A percentile compares a stretch with the other conserved stretches of the same genome.
Conservation (phyloP, 2,113 vertebrate genomes). For the Parus major region DNA sequence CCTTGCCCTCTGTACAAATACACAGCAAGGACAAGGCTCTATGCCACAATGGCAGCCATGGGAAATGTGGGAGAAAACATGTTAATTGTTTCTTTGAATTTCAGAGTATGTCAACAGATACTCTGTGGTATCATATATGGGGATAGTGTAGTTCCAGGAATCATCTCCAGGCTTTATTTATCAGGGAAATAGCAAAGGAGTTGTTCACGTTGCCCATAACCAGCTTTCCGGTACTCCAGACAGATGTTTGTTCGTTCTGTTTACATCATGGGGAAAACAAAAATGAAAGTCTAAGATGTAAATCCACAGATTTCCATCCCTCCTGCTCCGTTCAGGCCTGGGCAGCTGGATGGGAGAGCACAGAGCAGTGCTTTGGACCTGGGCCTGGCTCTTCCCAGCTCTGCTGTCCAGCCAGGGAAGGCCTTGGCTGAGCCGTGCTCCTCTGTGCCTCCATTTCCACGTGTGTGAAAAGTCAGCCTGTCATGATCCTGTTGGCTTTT, state of each 20-base stretch:
- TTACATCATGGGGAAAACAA: neutral
- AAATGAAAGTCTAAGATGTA: conserved; percentile 1
- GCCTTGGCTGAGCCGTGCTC: neutral
- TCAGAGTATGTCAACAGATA: neutral
- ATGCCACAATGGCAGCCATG: rapidly evolving
- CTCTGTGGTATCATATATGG: neutral
- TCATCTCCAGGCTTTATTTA: neutral
- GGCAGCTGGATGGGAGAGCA: neutral
- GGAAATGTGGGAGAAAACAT: neutral
- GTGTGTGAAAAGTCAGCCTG: neutral
- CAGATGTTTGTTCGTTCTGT: neutral
- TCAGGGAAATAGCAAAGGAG: neutral
- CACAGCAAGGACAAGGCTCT: neutral
- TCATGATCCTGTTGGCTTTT: neutral
- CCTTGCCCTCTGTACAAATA: neutral
- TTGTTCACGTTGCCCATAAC: neutral
- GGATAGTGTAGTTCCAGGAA: neutral
- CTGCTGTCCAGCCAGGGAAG: neutral
- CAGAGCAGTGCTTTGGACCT: neutral
- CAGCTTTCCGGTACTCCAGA: neutral
- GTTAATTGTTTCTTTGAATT: neutral
- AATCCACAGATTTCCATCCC: neutral
- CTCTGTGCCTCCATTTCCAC: neutral
- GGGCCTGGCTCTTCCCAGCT: neutral
- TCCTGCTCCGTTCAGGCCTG: neutral